Evolutionary conservation across 2,888 invertebrate genomes (phyloP).

Genomic region (Parnassius smintheus): DNA sequence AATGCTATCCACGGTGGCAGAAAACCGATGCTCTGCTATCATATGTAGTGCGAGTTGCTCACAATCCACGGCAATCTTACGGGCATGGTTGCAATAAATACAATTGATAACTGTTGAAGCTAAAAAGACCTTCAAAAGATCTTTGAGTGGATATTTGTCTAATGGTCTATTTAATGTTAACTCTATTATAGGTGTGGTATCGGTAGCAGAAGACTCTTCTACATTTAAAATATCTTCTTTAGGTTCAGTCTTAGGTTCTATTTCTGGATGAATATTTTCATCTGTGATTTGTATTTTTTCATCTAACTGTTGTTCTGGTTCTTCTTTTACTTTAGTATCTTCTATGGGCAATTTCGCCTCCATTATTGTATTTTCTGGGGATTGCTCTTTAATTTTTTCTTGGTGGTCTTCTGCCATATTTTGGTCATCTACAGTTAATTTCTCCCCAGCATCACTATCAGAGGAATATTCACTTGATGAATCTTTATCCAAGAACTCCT

Average conservation of each 20-base stretch:
- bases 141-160: slow-evolving; percentile 87
- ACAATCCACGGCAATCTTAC: slow-evolving; percentile 92
- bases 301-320: slow-evolving; percentile 34
- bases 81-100: slow-evolving; percentile 92
- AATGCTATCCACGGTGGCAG: slow-evolving; percentile 89
- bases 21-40: slow-evolving; percentile 89
- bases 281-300: slow-evolving; percentile 46
- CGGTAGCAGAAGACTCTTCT: slow-evolving; percentile 56
- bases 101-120: slow-evolving; percentile 85
- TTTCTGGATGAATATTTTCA: slow-evolving; percentile 44
- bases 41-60: slow-evolving; percentile 90
- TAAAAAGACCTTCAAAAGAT: slow-evolving; percentile 87
- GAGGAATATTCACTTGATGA: slow-evolving; percentile 78
- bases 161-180: slow-evolving; percentile 87
- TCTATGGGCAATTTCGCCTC: slow-evolving; percentile 32
- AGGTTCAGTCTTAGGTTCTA: slow-evolving; percentile 60
- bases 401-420: slow-evolving; percentile 44
- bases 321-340: slow-evolving; percentile 25
- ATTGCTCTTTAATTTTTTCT: slow-evolving; percentile 36
- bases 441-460: slow-evolving; percentile 83
- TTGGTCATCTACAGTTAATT: slow-evolving; percentile 80
- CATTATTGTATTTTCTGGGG: slow-evolving; percentile 30
- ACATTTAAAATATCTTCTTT: slow-evolving; percentile 46
- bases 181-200: slow-evolving; percentile 85
- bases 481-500: slow-evolving; percentile 79